Conservation (phyloP, 2,113 vertebrate genomes). For the Forbesichthys agassizii region DNA sequence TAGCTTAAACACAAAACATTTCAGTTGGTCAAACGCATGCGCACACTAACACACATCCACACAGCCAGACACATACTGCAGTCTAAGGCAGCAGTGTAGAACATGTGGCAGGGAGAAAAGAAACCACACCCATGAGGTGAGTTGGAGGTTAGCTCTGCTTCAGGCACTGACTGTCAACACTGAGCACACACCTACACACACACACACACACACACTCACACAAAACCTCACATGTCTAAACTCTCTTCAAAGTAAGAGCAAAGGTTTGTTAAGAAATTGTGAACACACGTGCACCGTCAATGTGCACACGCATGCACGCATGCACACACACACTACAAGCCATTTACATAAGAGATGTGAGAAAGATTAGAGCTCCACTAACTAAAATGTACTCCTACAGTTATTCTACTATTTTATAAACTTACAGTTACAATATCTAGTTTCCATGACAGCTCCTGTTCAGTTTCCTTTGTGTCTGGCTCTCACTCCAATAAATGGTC, state of each 20-base stretch:
- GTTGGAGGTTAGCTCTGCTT: conserved; percentile 62
- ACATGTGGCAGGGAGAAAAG: conserved; percentile 48
- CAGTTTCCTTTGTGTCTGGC: not conserved
- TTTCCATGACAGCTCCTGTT: not conserved
- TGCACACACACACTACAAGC: not conserved
- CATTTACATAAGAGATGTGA: not conserved
- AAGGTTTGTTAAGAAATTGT: conserved; percentile 22
- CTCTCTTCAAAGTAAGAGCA: conserved; percentile 10
- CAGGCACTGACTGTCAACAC: conserved; percentile 50
- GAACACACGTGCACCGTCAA: conserved; percentile 13
- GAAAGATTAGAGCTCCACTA: not conserved
- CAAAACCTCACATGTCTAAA: conserved; percentile 14
- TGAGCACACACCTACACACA: conserved; percentile 29
- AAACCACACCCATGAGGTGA: conserved; percentile 69
- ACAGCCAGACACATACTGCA: conserved; percentile 11
- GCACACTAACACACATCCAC: conserved; percentile 23
- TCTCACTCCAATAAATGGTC: not conserved
- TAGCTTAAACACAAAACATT: not conserved
- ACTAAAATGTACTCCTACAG: not conserved
- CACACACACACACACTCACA: conserved; percentile 22
- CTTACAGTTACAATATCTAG: not conserved
- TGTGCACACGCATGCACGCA: not conserved
- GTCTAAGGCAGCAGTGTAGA: conserved; percentile 53
- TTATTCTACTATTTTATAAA: not conserved
- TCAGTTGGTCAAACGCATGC: not conserved